A percentile compares a stretch with the other conserved stretches of the same genome.
Conservation (phyloP, 2,797 vertebrate species). For the Ambastaia sidthimunki region DNA sequence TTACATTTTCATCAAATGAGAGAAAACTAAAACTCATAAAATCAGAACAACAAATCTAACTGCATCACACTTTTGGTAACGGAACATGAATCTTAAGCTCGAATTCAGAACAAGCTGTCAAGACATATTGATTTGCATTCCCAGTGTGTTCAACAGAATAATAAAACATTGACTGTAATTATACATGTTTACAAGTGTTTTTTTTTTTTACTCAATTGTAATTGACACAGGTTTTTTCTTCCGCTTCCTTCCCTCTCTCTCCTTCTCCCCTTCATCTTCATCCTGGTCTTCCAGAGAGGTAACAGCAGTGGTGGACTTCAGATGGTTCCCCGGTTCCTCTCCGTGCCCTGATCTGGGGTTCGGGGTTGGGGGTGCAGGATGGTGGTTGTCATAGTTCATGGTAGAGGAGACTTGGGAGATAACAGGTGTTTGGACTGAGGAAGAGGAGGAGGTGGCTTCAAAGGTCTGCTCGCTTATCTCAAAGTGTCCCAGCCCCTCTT, state of each 20-base stretch:
- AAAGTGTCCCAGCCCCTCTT: slow-evolving; percentile 84
- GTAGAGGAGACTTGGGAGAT: slow-evolving; percentile 99
- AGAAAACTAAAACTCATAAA: slow-evolving; percentile 2
- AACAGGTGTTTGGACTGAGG: slow-evolving; percentile 97
- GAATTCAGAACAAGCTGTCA: neutral
- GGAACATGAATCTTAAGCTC: neutral
- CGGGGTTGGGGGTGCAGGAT: slow-evolving; percentile 85
- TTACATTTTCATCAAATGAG: neutral
- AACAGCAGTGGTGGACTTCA: slow-evolving; percentile 42
- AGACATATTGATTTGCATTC: neutral
- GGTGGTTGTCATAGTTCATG: slow-evolving; percentile 91
- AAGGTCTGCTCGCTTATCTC: slow-evolving; percentile 87
- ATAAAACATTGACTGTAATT: slow-evolving; percentile 5
- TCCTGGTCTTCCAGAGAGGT: slow-evolving; percentile 76
- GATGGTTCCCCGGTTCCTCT: slow-evolving; percentile 68
- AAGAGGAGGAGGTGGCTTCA: slow-evolving; percentile 74
- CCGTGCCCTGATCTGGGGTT: slow-evolving; percentile 76
- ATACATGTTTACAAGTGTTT: neutral
- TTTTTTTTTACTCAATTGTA: slow-evolving; percentile 79
- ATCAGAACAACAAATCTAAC: slow-evolving; percentile 14
- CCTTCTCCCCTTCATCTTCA: slow-evolving; percentile 69
- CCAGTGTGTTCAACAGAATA: slow-evolving; percentile 17
- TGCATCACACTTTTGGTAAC: neutral
- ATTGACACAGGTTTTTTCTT: slow-evolving; percentile 83
- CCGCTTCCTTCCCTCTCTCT: slow-evolving; percentile 75